Percentiles rank a stretch among this genome's conserved stretches.
phyloP scores from a whole-genome alignment of 2,113 vertebrate genomes.

The Apodemus sylvaticus region DNA sequence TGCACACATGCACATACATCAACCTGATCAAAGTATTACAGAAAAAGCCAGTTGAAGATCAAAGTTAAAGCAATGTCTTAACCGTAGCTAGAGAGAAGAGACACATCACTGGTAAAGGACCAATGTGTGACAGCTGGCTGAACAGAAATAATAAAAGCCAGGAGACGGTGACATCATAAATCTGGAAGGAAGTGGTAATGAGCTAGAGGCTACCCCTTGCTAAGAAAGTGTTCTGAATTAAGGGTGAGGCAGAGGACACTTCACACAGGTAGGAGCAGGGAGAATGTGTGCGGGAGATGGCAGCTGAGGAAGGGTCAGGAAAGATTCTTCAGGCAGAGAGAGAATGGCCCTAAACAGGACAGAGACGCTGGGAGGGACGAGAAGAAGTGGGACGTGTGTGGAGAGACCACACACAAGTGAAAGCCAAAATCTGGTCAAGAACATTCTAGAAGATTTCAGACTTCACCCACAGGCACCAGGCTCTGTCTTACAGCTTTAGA shows the following conservation, averaged over 20 bases:
- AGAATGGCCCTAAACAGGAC: background rate
- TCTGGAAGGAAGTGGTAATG: background rate
- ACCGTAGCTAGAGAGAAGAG: background rate
- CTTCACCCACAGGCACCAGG: background rate
- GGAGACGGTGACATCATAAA: background rate
- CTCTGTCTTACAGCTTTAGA: background rate
- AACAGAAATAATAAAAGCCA: background rate
- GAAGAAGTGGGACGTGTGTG: background rate
- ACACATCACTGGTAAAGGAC: background rate
- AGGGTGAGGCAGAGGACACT: background rate
- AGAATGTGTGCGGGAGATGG: background rate
- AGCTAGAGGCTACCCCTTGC: background rate
- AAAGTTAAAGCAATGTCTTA: background rate
- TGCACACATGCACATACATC: background rate
- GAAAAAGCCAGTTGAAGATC: slow-evolving; percentile 14
- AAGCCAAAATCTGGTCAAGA: background rate
- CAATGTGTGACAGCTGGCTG: background rate
- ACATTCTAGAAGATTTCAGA: slow-evolving; percentile 6
- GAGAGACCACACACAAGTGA: background rate
- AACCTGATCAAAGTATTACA: background rate
- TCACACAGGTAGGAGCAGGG: background rate
- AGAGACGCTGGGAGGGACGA: slow-evolving; percentile 9
- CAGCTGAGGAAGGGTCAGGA: background rate
- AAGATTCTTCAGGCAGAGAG: background rate
- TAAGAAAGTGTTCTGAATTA: background rate